Conservation (phyloP, 2,888 invertebrate species). For the Fissipunctia ypsillon region DNA sequence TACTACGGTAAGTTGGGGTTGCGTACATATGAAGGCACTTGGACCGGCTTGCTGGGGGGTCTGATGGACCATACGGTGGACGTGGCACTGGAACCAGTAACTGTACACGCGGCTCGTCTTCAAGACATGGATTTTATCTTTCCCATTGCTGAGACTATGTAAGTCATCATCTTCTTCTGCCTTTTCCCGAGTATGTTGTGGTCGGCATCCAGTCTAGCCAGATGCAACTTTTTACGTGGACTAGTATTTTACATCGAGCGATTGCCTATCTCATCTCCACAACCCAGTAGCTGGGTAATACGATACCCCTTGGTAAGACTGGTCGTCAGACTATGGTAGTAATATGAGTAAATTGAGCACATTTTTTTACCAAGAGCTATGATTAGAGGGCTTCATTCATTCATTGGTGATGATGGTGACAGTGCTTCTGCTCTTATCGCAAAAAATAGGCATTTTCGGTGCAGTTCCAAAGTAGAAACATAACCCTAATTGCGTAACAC, state of each 20-base stretch:
- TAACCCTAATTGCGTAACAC: too few relatives aligned
- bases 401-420: too few relatives aligned
- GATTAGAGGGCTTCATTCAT: not conserved
- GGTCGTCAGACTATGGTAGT: not conserved
- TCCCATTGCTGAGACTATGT: slow-evolving; percentile 92
- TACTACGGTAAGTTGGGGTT: slow-evolving; percentile 85
- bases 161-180: slow-evolving; percentile 9
- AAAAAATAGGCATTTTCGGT: not conserved
- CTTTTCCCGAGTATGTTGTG: not conserved
- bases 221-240: too few relatives aligned
- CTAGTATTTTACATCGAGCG: too few relatives aligned
- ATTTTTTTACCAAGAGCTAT: not conserved
- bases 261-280: too few relatives aligned
- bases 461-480: not conserved
- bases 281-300: not conserved
- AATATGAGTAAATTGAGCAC: not conserved
- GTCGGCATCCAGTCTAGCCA: too few relatives aligned
- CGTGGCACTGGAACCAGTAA: slow-evolving; percentile 91
- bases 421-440: not conserved
- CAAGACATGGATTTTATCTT: slow-evolving; percentile 91
- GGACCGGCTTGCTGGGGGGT: slow-evolving; percentile 91
- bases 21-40: slow-evolving; percentile 89
- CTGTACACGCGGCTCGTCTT: slow-evolving; percentile 87
- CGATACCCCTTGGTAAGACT: not conserved
- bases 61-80: slow-evolving; percentile 90